Conservation (phyloP, 2,888 invertebrate species). For the Amphipoea lucens region DNA sequence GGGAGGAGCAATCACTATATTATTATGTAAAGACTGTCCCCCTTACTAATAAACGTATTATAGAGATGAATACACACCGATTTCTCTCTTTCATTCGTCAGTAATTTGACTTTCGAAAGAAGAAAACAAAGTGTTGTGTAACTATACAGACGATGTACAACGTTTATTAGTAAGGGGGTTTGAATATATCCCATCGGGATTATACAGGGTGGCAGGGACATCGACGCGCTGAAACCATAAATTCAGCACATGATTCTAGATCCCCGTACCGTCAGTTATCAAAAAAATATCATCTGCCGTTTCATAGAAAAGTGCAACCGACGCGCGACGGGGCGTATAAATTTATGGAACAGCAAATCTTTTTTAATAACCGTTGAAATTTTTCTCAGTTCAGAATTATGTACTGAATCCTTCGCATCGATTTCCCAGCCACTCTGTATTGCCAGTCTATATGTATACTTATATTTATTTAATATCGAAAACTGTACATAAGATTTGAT, state of each 20-base stretch:
- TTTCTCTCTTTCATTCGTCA: too few relatives aligned
- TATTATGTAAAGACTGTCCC: too few relatives aligned
- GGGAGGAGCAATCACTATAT: not conserved
- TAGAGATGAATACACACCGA: too few relatives aligned
- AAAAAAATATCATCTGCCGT: not conserved
- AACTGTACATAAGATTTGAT: not conserved
- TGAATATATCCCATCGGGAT: not conserved
- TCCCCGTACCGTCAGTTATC: not conserved
- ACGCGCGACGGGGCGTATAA: not conserved
- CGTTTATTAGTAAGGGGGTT: not conserved
- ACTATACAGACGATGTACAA: too few relatives aligned
- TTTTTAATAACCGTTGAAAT: not conserved
- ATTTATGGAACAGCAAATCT: not conserved
- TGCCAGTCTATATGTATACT: too few relatives aligned
- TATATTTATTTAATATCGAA: slow-evolving; percentile 5
- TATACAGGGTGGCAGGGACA: too few relatives aligned
- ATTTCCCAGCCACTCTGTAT: not conserved
- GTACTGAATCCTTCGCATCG: not conserved
- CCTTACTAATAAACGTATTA: too few relatives aligned
- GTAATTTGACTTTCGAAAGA: too few relatives aligned
- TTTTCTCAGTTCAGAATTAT: not conserved
- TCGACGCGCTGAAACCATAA: not conserved
- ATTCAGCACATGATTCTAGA: not conserved
- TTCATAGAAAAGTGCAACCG: not conserved
- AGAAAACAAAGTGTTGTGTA: too few relatives aligned